These are phyloP conservation scores for Scaptomyza montana DNA, from an alignment of 1,140 invertebrate species.

Conservation along the genomic window DNA sequence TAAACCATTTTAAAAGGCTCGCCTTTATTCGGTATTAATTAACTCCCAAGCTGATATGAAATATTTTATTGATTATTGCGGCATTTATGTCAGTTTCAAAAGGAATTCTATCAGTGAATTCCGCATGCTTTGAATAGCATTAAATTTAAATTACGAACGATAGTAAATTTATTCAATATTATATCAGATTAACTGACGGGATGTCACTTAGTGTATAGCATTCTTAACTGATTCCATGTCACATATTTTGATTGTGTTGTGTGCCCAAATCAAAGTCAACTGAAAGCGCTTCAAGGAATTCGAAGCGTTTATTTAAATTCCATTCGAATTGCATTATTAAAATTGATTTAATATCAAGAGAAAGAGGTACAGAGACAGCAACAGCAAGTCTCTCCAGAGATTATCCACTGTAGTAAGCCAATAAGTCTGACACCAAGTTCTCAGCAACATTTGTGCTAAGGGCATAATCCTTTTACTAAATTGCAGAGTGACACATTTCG, in stretches of 20 bases:
- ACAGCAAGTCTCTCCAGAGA: slow-evolving; percentile 3
- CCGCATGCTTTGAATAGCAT: too few species aligned
- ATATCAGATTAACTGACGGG: too few species aligned
- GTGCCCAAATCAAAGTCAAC: slow-evolving; percentile 12
- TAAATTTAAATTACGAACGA: too few species aligned
- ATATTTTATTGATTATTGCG: too few species aligned
- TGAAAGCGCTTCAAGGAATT: not conserved
- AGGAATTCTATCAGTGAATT: too few species aligned
- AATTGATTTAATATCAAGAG: slow-evolving; percentile 26
- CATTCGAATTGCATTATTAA: slow-evolving; percentile 5
- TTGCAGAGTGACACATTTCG: slow-evolving; percentile 15
- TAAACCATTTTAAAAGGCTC: not conserved
- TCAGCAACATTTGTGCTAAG: slow-evolving; percentile 21
- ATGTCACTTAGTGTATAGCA: not conserved
- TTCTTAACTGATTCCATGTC: not conserved
- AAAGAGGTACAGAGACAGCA: not conserved
- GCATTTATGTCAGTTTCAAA: too few species aligned
- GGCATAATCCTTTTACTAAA: slow-evolving; percentile 40
- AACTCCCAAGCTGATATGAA: not conserved
- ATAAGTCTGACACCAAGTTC: slow-evolving; percentile 27
- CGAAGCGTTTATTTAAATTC: slow-evolving; percentile 7
- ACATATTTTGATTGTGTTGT: not conserved
- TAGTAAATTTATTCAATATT: too few species aligned
- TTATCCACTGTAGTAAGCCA: slow-evolving; percentile 22
- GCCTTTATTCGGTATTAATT: not conserved